Conservation (phyloP, 2,888 invertebrate genomes). For the Acanthosepion pharaonis region DNA sequence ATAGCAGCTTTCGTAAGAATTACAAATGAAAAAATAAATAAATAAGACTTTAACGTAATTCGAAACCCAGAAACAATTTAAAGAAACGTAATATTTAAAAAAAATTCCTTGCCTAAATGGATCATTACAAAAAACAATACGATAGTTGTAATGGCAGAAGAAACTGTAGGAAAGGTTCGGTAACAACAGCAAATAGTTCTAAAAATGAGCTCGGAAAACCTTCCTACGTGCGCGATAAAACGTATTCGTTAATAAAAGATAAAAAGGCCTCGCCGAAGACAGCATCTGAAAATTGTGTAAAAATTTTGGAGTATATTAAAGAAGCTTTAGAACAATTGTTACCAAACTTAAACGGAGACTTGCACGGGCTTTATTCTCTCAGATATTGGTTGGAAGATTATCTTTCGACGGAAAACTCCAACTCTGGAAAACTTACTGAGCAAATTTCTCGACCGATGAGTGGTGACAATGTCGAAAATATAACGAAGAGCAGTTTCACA, state of each 20-base stretch:
- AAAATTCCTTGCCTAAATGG: not conserved
- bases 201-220: not conserved
- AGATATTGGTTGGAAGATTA: not conserved
- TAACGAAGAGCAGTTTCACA: not conserved
- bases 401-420: not conserved
- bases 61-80: not conserved
- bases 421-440: not conserved
- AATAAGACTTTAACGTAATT: too few species aligned
- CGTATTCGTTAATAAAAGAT: not conserved
- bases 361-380: not conserved
- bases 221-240: not conserved
- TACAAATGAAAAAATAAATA: too few species aligned
- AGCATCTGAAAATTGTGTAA: not conserved
- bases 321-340: not conserved
- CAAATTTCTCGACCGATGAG: not conserved
- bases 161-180: not conserved
- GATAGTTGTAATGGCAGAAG: not conserved
- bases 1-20: too few species aligned
- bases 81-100: not conserved
- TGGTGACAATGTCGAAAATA: not conserved
- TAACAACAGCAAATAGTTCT: not conserved
- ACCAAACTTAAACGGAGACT: not conserved
- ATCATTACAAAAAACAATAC: not conserved
- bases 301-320: not conserved
- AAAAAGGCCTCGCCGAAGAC: not conserved